Base-by-base conservation (phyloP, 2,888 invertebrate species). In the Brachylomia viminalis region DNA sequence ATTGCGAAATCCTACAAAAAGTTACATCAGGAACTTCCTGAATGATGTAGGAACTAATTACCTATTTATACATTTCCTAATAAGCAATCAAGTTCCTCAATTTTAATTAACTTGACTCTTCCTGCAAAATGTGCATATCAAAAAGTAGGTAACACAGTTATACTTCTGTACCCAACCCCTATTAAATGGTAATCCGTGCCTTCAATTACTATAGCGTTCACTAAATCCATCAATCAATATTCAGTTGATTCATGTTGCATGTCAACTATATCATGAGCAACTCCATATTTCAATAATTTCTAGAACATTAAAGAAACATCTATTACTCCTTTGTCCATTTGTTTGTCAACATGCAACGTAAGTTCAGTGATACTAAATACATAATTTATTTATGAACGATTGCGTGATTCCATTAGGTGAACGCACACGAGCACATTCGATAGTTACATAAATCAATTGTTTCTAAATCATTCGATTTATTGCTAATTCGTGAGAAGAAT, bases 301-400 rank as follows among this genome's bases (percentile, higher is more conserved):
- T 73, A 77, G 64, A 72, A 73, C 33, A 69, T 47, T 42, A 64
- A 45, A 71, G 15, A 47, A 52, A 52, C 52, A 72, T 68, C 33
- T 42, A 72, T 65, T 45, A 38, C 20, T 65, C 11, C 23, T 74
- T 66, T 38, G 8, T 52, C 23, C 62, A 74, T 83, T 84, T 81
- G 72, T 81, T 74, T 81, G 65, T 77, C 59, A 77, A n/a, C 84
- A 85, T 85, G 84, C 84, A 75, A 84, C 11, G 17, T 1, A 62
- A 75, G 86, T 83, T 85, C 81, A 80, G 67, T 78, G 80, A 74
- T 79, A 82, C 79, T 85, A 61, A 82, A 79, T 73, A 62, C 77
- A 70, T 77, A 62, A 75, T 71, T 65, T 58, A 82, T 70, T 62
- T 62, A 64, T 64, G 72, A 79, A 75, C 27, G 30, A 73, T 85